Conservation (phyloP, 2,797 vertebrate genomes). For the Monodelphis domestica region DNA sequence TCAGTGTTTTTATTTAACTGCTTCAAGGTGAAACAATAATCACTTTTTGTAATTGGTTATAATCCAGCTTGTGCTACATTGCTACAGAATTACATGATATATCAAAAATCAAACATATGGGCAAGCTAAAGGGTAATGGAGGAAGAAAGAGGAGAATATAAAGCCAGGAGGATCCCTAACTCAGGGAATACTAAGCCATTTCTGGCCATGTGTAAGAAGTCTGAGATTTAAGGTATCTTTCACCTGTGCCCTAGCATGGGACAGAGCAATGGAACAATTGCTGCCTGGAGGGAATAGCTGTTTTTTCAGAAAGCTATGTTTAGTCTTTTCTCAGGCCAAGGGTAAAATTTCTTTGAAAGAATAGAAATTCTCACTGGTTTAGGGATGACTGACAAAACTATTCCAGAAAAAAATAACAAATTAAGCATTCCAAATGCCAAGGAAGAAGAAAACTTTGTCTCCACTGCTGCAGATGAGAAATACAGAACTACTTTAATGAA, state of each 20-base stretch:
- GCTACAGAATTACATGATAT: background rate
- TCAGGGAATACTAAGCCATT: background rate
- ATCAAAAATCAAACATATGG: background rate
- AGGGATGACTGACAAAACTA: background rate
- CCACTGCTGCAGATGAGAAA: conserved; percentile 33
- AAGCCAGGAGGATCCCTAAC: background rate
- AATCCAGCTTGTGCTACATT: background rate
- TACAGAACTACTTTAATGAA: conserved; percentile 8
- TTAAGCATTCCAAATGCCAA: background rate
- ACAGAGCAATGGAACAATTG: background rate
- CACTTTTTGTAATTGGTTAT: background rate
- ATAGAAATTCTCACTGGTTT: background rate
- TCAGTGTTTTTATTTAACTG: background rate
- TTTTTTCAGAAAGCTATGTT: background rate
- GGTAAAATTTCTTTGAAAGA: conserved; percentile 22
- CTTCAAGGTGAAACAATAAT: background rate
- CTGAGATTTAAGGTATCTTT: conserved; percentile 20
- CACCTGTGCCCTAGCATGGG: background rate
- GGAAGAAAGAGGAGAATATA: background rate
- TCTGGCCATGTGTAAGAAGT: background rate
- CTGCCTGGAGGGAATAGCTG: conserved; percentile 2
- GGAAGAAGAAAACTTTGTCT: conserved; percentile 37
- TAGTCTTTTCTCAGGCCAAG: background rate
- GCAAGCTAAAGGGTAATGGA: background rate
- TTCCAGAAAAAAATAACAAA: background rate